Conservation (phyloP, 2,888 invertebrate genomes). For the Tupiocoris notatus region DNA sequence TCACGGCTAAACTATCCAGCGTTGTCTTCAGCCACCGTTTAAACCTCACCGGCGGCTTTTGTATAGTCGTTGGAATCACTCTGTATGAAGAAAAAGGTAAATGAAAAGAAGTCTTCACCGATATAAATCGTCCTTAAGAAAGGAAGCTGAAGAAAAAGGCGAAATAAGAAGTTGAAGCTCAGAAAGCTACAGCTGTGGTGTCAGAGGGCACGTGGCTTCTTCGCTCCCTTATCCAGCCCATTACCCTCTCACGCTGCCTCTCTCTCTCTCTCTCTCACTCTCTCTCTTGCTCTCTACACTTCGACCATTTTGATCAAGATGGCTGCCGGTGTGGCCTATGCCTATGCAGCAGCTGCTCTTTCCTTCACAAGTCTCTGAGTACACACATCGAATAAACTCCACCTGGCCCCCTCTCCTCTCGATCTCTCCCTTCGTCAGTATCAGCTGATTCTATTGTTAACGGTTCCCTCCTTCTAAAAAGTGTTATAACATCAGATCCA, state of each 20-base stretch:
- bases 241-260: not conserved
- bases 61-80: not conserved
- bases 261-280: not conserved
- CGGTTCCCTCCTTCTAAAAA: constrained; percentile 29
- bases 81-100: not conserved
- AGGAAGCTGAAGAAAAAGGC: not conserved
- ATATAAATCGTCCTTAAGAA: constrained; percentile 35
- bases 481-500: constrained; percentile 38
- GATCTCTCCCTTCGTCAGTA: no score
- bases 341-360: constrained; percentile 33
- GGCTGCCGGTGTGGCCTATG: constrained; percentile 37
- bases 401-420: constrained; percentile 22
- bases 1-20: no score
- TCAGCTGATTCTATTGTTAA: constrained; percentile 42
- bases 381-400: constrained; percentile 19
- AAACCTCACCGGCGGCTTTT: no score
- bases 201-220: constrained; percentile 41
- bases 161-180: constrained; percentile 41
- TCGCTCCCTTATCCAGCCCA: not conserved
- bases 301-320: constrained; percentile 12
- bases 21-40: no score
- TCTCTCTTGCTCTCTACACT: not conserved
- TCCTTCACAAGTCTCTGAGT: constrained; percentile 3
- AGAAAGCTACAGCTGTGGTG: constrained; percentile 41
- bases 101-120: constrained; percentile 15